These are phyloP conservation scores for Pipra filicauda DNA, from an alignment of 2,113 vertebrate genomes.

Conservation along the genomic window DNA sequence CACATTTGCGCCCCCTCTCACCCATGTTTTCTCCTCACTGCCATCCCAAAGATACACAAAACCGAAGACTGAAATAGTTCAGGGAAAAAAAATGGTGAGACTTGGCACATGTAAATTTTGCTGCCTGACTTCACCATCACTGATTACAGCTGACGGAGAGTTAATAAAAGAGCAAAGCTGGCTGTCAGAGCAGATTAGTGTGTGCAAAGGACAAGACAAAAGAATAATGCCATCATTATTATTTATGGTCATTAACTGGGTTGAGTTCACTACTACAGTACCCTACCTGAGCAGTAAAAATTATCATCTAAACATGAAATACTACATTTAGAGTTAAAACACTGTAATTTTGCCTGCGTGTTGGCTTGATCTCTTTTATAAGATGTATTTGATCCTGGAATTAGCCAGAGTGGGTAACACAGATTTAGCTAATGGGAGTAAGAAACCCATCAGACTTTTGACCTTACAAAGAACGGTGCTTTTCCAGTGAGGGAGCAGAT, in stretches of 20 bases:
- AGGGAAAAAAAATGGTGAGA: constrained; percentile 21
- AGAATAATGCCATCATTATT: constrained; percentile 83
- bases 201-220: constrained; percentile 86
- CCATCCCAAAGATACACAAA: not conserved
- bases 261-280: constrained; percentile 75
- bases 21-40: not conserved
- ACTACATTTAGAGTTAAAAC: constrained; percentile 20
- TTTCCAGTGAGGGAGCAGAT: not conserved
- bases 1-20: not conserved
- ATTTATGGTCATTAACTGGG: constrained; percentile 88
- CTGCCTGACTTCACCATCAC: constrained; percentile 89
- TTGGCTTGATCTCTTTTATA: not conserved
- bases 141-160: constrained; percentile 90
- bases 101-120: constrained; percentile 80
- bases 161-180: constrained; percentile 94
- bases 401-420: not conserved
- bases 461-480: not conserved
- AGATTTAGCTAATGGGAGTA: not conserved
- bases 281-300: constrained; percentile 77
- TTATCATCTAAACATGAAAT: constrained; percentile 52
- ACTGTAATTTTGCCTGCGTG: not conserved
- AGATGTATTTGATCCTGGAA: not conserved
- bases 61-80: constrained; percentile 15
- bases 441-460: not conserved
- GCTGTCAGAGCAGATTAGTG: constrained; percentile 93